These are phyloP conservation scores for Halcyon senegalensis DNA, from an alignment of 2,113 vertebrate genomes.

Conservation along the genomic window DNA sequence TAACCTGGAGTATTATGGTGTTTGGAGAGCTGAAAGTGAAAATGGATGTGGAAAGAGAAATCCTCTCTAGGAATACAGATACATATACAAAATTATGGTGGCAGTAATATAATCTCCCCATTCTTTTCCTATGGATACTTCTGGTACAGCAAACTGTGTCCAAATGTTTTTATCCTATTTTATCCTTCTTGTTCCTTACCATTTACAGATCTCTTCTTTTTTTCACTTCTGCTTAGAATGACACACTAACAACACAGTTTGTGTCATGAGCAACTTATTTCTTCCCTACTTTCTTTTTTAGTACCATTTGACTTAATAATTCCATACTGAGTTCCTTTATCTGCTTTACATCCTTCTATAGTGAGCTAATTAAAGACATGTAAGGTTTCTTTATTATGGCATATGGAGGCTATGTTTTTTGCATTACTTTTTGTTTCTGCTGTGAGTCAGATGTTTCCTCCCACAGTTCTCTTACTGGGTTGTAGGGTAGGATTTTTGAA, in stretches of 20 bases:
- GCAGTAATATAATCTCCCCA: neutral
- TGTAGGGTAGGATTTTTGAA: neutral
- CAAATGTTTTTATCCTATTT: neutral
- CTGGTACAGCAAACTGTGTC: neutral
- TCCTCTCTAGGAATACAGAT: neutral
- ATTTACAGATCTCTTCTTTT: neutral
- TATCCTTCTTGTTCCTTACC: neutral
- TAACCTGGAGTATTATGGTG: neutral
- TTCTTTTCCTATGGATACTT: neutral
- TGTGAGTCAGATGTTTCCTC: constrained; percentile 42
- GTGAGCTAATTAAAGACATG: constrained; percentile 24
- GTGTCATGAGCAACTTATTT: neutral
- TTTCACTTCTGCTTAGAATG: neutral
- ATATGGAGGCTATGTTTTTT: constrained; percentile 11
- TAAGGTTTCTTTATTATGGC: neutral
- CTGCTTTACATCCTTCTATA: neutral
- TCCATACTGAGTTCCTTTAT: neutral
- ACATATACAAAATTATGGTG: neutral
- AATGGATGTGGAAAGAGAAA: neutral
- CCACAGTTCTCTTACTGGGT: neutral
- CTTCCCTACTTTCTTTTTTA: neutral
- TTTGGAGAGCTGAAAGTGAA: neutral
- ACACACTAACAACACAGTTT: neutral
- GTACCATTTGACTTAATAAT: constrained; percentile 14
- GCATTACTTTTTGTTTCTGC: constrained; percentile 15